Percentiles rank a stretch among this genome's conserved stretches.
These are phyloP conservation scores for Hyperoplus immaculatus DNA, from an alignment of 2,797 vertebrate genomes.

Conservation along the genomic window DNA sequence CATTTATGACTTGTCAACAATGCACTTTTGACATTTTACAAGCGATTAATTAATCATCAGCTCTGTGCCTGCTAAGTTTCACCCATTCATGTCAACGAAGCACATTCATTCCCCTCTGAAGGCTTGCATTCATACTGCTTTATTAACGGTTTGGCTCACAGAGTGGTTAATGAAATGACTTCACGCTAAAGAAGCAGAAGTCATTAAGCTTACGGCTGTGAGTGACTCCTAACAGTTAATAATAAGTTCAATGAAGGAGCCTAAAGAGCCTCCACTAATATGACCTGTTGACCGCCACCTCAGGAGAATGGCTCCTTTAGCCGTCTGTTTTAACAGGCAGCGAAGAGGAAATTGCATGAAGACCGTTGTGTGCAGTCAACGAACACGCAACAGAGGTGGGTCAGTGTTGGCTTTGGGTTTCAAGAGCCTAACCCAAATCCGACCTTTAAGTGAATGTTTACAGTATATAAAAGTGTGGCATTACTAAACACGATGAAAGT, in stretches of 20 bases:
- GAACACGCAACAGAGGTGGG: conserved; percentile 53
- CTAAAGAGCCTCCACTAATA: conserved; percentile 63
- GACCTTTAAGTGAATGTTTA: conserved; percentile 60
- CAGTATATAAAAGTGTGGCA: conserved; percentile 42
- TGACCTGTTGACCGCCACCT: conserved; percentile 68
- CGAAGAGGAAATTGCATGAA: conserved; percentile 65
- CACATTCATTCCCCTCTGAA: conserved; percentile 62
- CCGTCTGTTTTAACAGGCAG: conserved; percentile 65
- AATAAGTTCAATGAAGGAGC: conserved; percentile 67
- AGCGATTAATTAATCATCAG: conserved; percentile 23
- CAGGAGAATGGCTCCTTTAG: conserved; percentile 71
- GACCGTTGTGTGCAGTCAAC: conserved; percentile 37
- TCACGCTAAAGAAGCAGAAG: conserved; percentile 54
- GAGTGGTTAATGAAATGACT: conserved; percentile 57
- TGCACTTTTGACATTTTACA: conserved; percentile 35
- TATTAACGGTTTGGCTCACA: conserved; percentile 54
- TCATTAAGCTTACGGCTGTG: conserved; percentile 38
- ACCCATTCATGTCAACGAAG: conserved; percentile 34
- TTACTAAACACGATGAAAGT: conserved; percentile 18
- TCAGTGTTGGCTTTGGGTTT: conserved; percentile 60
- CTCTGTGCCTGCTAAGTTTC: conserved; percentile 30
- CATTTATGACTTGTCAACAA: conserved; percentile 35
- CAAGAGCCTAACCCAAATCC: conserved; percentile 27
- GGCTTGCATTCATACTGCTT: conserved; percentile 56
- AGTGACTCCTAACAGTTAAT: conserved; percentile 67